These are phyloP conservation scores for Rugalucina vietnamica DNA, from an alignment of 2,888 invertebrate genomes.

Conservation along the genomic window DNA sequence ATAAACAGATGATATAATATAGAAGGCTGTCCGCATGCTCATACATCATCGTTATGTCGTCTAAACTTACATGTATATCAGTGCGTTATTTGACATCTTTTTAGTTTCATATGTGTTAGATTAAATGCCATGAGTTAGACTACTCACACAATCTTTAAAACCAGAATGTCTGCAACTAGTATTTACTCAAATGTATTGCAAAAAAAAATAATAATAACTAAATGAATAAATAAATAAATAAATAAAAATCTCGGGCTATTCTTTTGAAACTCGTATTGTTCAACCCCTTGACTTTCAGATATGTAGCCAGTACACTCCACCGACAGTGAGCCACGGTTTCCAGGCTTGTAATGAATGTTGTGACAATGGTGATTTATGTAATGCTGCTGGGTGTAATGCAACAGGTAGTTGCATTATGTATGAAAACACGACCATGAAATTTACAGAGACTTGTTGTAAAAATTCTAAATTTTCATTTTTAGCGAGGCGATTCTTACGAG, in stretches of 20 bases:
- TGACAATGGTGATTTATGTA: slow-evolving; percentile 33
- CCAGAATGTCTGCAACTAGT: background rate
- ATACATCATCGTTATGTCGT: too few species aligned
- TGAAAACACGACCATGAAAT: background rate
- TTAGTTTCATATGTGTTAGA: too few species aligned
- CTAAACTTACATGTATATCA: too few species aligned
- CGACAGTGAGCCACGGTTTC: background rate
- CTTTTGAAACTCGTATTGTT: too few species aligned
- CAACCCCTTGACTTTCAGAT: background rate
- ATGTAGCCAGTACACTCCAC: background rate
- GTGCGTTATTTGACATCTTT: too few species aligned
- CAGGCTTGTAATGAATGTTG: slow-evolving; percentile 41
- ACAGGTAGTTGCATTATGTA: slow-evolving; percentile 11
- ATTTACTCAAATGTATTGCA: background rate
- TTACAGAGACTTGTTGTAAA: background rate
- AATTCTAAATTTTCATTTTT: background rate
- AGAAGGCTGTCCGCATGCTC: too few species aligned
- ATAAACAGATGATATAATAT: too few species aligned
- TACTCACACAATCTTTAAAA: background rate
- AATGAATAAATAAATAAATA: background rate
- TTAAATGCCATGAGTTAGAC: background rate
- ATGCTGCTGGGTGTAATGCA: slow-evolving; percentile 37
- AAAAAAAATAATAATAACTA: background rate
- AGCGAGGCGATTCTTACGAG: too few species aligned
- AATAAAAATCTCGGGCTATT: background rate